Conservation (phyloP, 2,797 vertebrate genomes). For the Clarias pachynema region DNA sequence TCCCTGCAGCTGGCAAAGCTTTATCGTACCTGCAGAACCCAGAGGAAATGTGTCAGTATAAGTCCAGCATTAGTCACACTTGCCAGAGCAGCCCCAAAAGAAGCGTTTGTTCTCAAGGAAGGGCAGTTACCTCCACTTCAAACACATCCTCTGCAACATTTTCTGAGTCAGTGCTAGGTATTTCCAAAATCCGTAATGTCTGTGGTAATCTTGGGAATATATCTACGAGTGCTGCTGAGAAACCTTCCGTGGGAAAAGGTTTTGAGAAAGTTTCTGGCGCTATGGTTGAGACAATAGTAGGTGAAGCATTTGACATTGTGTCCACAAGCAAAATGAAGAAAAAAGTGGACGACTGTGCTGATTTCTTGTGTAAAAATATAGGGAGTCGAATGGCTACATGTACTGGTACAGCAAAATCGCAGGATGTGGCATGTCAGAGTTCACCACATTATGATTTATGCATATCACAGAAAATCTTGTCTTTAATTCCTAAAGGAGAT, state of each 20-base stretch:
- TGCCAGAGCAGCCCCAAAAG: conserved; percentile 64
- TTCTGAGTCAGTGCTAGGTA: conserved; percentile 53
- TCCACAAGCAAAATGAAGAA: conserved; percentile 81
- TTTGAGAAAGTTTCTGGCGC: conserved; percentile 83
- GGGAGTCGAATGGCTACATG: conserved; percentile 63
- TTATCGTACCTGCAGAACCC: conserved; percentile 78
- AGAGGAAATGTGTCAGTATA: conserved; percentile 67
- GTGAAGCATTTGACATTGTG: conserved; percentile 87
- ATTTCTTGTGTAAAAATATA: conserved; percentile 77
- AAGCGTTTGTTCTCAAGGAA: conserved; percentile 55
- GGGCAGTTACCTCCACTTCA: conserved; percentile 40
- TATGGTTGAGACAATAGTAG: conserved; percentile 88
- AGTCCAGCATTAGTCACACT: conserved; percentile 56
- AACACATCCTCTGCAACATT: conserved; percentile 61
- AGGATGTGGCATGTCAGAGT: conserved; percentile 49
- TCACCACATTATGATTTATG: conserved; percentile 40
- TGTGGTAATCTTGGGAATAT: conserved; percentile 47
- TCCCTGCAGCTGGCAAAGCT: conserved; percentile 88
- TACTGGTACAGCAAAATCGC: conserved; percentile 55
- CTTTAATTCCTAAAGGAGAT: conserved; percentile 61
- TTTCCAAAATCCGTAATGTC: conserved; percentile 38
- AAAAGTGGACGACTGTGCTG: conserved; percentile 79
- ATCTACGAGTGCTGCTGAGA: conserved; percentile 58
- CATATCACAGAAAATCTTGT: conserved; percentile 38
- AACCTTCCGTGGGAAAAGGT: conserved; percentile 61